phyloP scores from a whole-genome alignment of 2,113 vertebrate genomes.

The Pteruthius melanotis region DNA sequence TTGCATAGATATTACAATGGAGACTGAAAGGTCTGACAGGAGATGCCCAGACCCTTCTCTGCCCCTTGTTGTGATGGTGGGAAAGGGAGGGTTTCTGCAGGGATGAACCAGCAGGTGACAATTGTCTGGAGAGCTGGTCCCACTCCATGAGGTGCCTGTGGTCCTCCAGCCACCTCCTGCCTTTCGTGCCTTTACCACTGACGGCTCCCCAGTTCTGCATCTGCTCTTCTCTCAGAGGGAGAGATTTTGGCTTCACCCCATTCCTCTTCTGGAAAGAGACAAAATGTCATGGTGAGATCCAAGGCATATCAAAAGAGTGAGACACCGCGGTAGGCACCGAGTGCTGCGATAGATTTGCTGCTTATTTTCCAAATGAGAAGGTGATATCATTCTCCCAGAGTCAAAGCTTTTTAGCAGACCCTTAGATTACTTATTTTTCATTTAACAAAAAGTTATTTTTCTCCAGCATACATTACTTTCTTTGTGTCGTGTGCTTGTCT shows the following conservation, averaged over 20 bases:
- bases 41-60: background rate
- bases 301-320: background rate
- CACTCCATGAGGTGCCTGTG: accelerated
- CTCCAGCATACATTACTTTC: background rate
- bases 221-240: background rate
- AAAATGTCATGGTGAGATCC: background rate
- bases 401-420: background rate
- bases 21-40: background rate
- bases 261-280: background rate
- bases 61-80: background rate
- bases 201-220: background rate
- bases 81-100: background rate
- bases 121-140: background rate
- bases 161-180: background rate
- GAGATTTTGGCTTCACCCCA: background rate
- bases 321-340: background rate
- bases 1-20: no score
- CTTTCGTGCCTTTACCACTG: background rate
- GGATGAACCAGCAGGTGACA: background rate
- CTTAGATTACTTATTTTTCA: background rate
- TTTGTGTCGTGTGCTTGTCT: constrained; percentile 36
- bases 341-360: background rate
- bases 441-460: background rate
- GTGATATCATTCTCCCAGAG: background rate
- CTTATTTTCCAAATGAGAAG: background rate